Percentiles rank a stretch among this genome's conserved stretches.
These are phyloP conservation scores for Bungarus multicinctus DNA, from an alignment of 2,113 vertebrate species.

Conservation along the genomic window DNA sequence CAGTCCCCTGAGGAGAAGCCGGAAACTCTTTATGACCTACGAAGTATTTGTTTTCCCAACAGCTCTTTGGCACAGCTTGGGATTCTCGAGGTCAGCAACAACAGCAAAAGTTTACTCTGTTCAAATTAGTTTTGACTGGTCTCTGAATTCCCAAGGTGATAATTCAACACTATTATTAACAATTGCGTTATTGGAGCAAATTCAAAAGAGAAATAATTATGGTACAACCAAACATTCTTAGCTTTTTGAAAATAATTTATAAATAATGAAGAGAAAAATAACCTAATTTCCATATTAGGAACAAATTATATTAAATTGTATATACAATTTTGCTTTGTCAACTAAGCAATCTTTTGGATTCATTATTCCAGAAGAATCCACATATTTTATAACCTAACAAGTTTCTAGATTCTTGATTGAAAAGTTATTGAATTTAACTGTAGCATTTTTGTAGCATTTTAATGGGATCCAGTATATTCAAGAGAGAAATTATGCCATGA, in stretches of 20 bases:
- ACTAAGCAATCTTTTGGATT: not conserved
- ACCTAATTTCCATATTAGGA: not conserved
- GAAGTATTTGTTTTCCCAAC: constrained; percentile 63
- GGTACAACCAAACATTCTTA: constrained; percentile 59
- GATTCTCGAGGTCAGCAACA: constrained; percentile 48
- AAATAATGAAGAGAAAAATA: constrained; percentile 13
- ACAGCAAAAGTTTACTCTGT: constrained; percentile 43
- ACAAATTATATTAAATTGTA: not conserved
- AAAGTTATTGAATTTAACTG: not conserved
- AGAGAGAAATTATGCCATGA: not conserved
- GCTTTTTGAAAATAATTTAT: not conserved
- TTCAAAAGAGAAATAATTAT: constrained; percentile 59
- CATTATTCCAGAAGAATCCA: not conserved
- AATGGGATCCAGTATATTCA: not conserved
- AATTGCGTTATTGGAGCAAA: constrained; percentile 63
- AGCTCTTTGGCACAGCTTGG: constrained; percentile 54
- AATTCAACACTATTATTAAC: constrained; percentile 71
- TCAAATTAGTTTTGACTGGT: constrained; percentile 65
- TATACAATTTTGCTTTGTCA: not conserved
- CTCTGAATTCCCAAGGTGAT: constrained; percentile 58
- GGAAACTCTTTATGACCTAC: constrained; percentile 59
- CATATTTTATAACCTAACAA: not conserved
- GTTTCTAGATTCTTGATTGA: not conserved
- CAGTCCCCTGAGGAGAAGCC: constrained; percentile 52
- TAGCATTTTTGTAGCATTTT: not conserved